A percentile compares a stretch with the other conserved stretches of the same genome.
Evolutionary conservation across 2,797 vertebrate genomes (phyloP).

Genomic region (Channa striata): DNA sequence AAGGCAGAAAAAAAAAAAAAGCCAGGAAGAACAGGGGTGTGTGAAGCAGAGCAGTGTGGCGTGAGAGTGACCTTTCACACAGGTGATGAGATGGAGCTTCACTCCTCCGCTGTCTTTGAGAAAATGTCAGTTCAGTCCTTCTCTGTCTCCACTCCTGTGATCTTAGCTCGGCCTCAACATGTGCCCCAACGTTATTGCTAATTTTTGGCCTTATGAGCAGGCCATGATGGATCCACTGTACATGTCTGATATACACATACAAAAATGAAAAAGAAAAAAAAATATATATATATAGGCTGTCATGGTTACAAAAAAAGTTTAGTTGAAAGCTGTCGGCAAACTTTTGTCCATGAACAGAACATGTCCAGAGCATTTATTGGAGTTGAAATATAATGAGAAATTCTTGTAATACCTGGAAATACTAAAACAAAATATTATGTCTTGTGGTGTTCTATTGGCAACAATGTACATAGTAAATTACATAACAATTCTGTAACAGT

Average conservation of each 20-base stretch:
- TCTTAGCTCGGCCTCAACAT: slow-evolving; percentile 54
- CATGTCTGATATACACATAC: slow-evolving; percentile 18
- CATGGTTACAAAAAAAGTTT: neutral
- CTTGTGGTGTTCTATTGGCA: no score
- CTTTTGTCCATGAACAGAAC: no score
- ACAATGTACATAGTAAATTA: no score
- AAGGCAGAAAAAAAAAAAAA: neutral
- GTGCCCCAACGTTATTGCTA: slow-evolving; percentile 65
- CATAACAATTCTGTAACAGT: no score
- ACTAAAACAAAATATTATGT: no score
- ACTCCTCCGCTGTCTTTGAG: slow-evolving; percentile 46
- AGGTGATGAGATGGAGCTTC: slow-evolving; percentile 69
- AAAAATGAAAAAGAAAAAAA: no score
- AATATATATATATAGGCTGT: neutral
- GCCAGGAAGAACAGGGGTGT: slow-evolving; percentile 46
- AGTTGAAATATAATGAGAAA: no score
- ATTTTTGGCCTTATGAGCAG: slow-evolving; percentile 70
- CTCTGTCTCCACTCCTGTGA: slow-evolving; percentile 47
- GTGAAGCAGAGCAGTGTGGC: slow-evolving; percentile 30
- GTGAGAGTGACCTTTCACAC: slow-evolving; percentile 68
- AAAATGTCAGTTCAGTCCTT: slow-evolving; percentile 57
- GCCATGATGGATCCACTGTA: slow-evolving; percentile 76
- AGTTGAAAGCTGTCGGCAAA: neutral
- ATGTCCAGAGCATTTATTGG: no score
- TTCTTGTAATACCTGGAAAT: no score